Conservation (phyloP, 1,140 invertebrate genomes). For the Caenorhabditis elegans region WBcel235 BX284602.5:12728001-12728500, state of each 20-base stretch:
- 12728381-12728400: conserved; percentile 75
- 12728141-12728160: conserved; percentile 93
- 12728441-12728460: conserved; percentile 98
- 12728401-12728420: no score
- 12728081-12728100: conserved; percentile 93
- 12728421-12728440: conserved; percentile 68
- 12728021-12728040: conserved; percentile 98
- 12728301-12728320: conserved; percentile 94
- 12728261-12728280: conserved; percentile 80
- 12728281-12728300: conserved; percentile 90
- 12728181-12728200: conserved; percentile 94
- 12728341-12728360: conserved; percentile 93
- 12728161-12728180: conserved; percentile 86
- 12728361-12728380: conserved; percentile 93
- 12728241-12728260: conserved; percentile 80
- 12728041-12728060: conserved; percentile 96
- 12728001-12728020: conserved; percentile 98
- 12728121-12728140: conserved; percentile 74
- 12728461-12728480: conserved; percentile 99
- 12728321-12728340: conserved; percentile 95
- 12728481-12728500: conserved; percentile 89
- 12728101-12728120: conserved; percentile 80
- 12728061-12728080: conserved; percentile 94
- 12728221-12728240: conserved; percentile 76
- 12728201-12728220: conserved; percentile 93